phyloP scores from a whole-genome alignment of 2,888 invertebrate genomes.

The Crepidodera aurea region DNA sequence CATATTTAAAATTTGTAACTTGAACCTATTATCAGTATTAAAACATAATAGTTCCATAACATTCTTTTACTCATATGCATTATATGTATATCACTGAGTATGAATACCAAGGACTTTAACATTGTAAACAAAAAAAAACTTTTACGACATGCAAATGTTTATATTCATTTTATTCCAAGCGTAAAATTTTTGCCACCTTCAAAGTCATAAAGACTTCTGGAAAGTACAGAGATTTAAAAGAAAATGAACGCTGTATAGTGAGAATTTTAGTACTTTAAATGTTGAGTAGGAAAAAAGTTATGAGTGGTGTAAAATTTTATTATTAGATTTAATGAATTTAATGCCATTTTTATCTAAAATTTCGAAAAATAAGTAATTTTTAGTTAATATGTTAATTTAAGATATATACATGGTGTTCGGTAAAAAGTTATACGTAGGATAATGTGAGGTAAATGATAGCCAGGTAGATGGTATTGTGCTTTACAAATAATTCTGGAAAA shows the following conservation, averaged over 20 bases:
- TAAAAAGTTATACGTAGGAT: too few species aligned
- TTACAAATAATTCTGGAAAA: too few species aligned
- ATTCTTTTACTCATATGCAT: background rate
- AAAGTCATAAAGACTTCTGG: background rate
- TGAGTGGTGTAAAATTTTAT: too few species aligned
- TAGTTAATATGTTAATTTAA: too few species aligned
- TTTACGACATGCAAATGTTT: constrained; percentile 6
- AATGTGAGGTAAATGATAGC: too few species aligned
- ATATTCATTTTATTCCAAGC: constrained; percentile 1
- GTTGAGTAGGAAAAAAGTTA: too few species aligned
- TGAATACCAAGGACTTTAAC: background rate
- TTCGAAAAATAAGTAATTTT: too few species aligned
- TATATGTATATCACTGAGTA: background rate
- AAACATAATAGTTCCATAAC: background rate
- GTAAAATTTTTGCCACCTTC: background rate
- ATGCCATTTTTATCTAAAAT: too few species aligned
- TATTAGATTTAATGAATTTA: too few species aligned
- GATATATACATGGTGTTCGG: too few species aligned
- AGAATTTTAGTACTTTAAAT: background rate
- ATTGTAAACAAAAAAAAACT: background rate
- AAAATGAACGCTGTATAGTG: background rate
- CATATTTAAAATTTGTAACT: too few species aligned
- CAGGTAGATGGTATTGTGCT: too few species aligned
- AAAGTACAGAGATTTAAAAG: background rate
- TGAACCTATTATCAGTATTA: constrained; percentile 6